A percentile compares a stretch with the other conserved stretches of the same genome.
phyloP scores from a whole-genome alignment of 2,113 vertebrate genomes.

The Muntiacus muntjak region DNA sequence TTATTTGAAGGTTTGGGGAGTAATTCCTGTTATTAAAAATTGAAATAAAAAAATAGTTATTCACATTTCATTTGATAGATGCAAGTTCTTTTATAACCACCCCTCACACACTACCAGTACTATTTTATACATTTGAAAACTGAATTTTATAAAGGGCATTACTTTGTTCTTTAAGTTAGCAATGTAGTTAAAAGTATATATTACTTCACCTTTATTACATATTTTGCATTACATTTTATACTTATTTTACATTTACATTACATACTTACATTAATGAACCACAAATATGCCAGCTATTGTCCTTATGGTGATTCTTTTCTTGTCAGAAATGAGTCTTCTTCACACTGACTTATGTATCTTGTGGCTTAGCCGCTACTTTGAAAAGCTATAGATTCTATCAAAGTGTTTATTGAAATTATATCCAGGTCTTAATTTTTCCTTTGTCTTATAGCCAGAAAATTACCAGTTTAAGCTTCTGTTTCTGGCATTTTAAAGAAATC shows the following conservation, averaged over 20 bases:
- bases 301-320: neutral
- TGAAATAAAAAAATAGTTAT: slow-evolving; percentile 53
- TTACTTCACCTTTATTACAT: neutral
- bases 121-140: slow-evolving; percentile 43
- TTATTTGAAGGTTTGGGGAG: slow-evolving; percentile 49
- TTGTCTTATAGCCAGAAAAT: slow-evolving; percentile 25
- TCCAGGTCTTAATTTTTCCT: slow-evolving; percentile 15
- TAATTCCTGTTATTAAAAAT: slow-evolving; percentile 62
- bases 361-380: slow-evolving; percentile 24
- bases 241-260: neutral
- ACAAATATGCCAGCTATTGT: slow-evolving; percentile 32
- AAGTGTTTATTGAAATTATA: slow-evolving; percentile 42
- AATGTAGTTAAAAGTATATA: neutral
- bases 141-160: slow-evolving; percentile 41
- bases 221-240: slow-evolving; percentile 4
- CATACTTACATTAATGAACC: neutral
- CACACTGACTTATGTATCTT: neutral
- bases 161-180: slow-evolving; percentile 38
- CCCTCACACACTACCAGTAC: neutral
- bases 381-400: slow-evolving; percentile 29
- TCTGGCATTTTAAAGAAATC: slow-evolving; percentile 10
- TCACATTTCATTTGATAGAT: slow-evolving; percentile 44
- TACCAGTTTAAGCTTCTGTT: neutral
- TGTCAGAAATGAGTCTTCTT: slow-evolving; percentile 36
- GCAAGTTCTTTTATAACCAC: slow-evolving; percentile 33